These are phyloP conservation scores for Andinoacara biseriatus DNA, from an alignment of 2,113 vertebrate genomes.

Conservation along the genomic window DNA sequence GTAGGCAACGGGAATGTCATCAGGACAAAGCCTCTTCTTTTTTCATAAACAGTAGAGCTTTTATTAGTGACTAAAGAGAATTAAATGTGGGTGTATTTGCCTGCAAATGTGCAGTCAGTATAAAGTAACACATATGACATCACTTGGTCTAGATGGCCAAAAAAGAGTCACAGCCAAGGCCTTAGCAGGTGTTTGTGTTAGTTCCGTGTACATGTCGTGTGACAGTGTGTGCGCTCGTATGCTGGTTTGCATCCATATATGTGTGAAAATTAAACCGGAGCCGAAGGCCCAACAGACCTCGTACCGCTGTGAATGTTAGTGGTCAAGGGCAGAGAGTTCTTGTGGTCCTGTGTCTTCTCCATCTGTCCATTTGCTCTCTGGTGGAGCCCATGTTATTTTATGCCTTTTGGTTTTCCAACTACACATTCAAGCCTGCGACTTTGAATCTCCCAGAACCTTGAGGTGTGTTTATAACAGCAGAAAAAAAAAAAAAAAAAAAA, in stretches of 20 bases:
- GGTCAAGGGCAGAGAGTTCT: conserved; percentile 55
- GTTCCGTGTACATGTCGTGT: conserved; percentile 27
- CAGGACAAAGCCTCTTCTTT: conserved; percentile 53
- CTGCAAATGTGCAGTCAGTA: neutral
- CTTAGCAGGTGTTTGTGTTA: conserved; percentile 55
- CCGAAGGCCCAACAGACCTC: conserved; percentile 17
- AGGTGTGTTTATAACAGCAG: neutral
- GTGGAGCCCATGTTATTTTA: conserved; percentile 14
- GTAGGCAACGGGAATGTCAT: conserved; percentile 55
- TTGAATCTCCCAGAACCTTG: neutral
- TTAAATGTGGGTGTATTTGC: conserved; percentile 1
- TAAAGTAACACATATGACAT: conserved; percentile 55
- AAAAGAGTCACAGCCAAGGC: conserved; percentile 31
- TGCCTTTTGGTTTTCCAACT: neutral
- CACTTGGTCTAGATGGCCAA: conserved; percentile 26
- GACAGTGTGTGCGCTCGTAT: neutral
- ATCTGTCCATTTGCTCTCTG: conserved; percentile 57
- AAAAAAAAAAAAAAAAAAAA: conserved; percentile 8
- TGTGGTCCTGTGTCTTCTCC: conserved; percentile 60
- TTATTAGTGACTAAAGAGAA: neutral
- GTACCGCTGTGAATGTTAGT: conserved; percentile 37
- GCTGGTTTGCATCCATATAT: conserved; percentile 2
- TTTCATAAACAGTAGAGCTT: conserved; percentile 28
- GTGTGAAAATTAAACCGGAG: conserved; percentile 37
- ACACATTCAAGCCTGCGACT: neutral